Conservation (phyloP, 2,113 vertebrate genomes). For the Spea bombifrons region DNA sequence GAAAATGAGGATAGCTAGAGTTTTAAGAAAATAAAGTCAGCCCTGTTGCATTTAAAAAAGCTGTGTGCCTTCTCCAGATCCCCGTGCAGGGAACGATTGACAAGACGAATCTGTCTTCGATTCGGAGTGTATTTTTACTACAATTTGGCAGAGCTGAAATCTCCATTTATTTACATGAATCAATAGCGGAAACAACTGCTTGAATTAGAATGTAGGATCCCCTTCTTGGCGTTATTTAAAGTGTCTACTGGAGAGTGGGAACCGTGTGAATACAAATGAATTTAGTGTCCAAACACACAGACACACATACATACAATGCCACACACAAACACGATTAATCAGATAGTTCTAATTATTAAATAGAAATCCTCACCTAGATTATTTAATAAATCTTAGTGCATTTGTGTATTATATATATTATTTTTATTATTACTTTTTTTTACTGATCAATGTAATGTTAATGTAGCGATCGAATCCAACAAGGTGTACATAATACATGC, state of each 20-base stretch:
- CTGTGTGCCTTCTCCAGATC: conserved; percentile 16
- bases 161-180: conserved; percentile 62
- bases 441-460: too few relatives aligned
- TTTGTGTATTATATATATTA: too few relatives aligned
- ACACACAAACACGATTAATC: background rate
- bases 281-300: background rate
- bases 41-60: too few relatives aligned
- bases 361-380: too few relatives aligned
- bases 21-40: background rate
- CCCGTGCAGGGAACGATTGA: conserved; percentile 44
- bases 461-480: too few relatives aligned
- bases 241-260: conserved; percentile 9
- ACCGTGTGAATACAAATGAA: conserved; percentile 6
- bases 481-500: too few relatives aligned
- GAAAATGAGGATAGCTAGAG: background rate
- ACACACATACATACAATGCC: background rate
- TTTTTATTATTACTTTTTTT: too few relatives aligned
- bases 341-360: too few relatives aligned
- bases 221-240: conserved; percentile 32
- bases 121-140: conserved; percentile 57
- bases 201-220: conserved; percentile 50
- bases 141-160: conserved; percentile 56
- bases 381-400: too few relatives aligned
- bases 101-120: conserved; percentile 38
- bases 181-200: conserved; percentile 62